Evolutionary conservation across 2,113 vertebrate species (phyloP).

Genomic region (Phocoena sinus): DNA sequence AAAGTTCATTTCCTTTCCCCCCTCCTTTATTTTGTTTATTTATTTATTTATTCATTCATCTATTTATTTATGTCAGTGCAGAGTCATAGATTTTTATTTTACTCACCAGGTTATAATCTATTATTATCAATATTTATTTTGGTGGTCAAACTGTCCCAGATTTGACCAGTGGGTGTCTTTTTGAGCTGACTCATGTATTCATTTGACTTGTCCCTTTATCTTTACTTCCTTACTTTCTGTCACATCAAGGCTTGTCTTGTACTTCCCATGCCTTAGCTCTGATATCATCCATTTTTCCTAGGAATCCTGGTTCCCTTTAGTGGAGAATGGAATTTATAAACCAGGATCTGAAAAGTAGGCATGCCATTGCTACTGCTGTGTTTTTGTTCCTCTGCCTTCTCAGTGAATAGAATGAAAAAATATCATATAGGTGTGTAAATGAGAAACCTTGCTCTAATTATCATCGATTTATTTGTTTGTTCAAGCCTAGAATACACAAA

Average conservation of each 20-base stretch:
- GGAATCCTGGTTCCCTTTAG: neutral
- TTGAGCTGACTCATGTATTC: neutral
- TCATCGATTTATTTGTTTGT: neutral
- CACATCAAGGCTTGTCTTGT: neutral
- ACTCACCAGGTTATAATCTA: neutral
- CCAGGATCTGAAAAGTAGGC: neutral
- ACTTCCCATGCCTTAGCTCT: neutral
- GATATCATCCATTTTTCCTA: neutral
- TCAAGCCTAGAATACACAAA: neutral
- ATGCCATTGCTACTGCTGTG: neutral
- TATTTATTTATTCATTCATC: neutral
- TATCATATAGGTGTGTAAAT: neutral
- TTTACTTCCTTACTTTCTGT: neutral
- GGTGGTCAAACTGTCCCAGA: neutral
- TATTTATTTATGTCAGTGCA: neutral
- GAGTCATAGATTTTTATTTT: neutral
- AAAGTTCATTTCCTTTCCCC: neutral
- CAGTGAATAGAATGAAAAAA: neutral
- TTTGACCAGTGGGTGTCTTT: neutral
- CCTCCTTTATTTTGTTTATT: neutral
- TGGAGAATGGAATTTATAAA: neutral
- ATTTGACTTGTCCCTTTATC: neutral
- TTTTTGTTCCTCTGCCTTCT: neutral
- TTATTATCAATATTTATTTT: neutral
- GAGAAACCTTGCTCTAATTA: neutral